phyloP scores from a whole-genome alignment of 2,888 invertebrate genomes.

The Brenthis daphne region DNA sequence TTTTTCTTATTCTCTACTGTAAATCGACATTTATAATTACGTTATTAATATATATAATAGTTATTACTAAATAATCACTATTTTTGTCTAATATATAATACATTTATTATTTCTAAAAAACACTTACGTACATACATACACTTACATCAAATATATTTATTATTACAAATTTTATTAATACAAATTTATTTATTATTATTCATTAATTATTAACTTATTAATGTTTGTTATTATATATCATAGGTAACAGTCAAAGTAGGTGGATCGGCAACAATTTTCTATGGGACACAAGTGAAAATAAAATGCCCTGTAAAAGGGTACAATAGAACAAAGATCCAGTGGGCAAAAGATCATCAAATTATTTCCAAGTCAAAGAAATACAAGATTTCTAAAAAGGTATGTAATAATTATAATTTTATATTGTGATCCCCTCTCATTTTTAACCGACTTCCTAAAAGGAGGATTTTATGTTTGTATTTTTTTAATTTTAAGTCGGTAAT shows the following conservation, averaged over 20 bases:
- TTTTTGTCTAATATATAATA: not conserved
- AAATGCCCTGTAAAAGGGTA: constrained; percentile 95
- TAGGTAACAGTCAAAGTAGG: constrained; percentile 92
- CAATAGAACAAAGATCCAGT: constrained; percentile 91
- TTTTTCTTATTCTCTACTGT: no score
- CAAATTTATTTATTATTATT: constrained; percentile 4
- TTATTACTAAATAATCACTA: no score
- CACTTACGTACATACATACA: not conserved
- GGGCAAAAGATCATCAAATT: constrained; percentile 93
- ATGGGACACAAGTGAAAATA: constrained; percentile 95
- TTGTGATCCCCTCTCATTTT: not conserved
- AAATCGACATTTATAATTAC: no score
- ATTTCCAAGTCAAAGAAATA: constrained; percentile 90
- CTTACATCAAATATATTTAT: no score
- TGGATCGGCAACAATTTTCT: constrained; percentile 93
- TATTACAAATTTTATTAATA: no score
- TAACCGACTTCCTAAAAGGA: no score
- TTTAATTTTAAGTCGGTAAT: not conserved
- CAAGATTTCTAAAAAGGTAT: constrained; percentile 91
- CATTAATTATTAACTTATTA: not conserved
- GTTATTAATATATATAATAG: no score
- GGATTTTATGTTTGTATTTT: no score
- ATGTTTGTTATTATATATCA: not conserved
- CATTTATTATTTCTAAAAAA: not conserved
- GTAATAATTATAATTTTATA: not conserved